Base-by-base conservation (phyloP, 2,113 vertebrate species). In the Triplophysa dalaica region DNA sequence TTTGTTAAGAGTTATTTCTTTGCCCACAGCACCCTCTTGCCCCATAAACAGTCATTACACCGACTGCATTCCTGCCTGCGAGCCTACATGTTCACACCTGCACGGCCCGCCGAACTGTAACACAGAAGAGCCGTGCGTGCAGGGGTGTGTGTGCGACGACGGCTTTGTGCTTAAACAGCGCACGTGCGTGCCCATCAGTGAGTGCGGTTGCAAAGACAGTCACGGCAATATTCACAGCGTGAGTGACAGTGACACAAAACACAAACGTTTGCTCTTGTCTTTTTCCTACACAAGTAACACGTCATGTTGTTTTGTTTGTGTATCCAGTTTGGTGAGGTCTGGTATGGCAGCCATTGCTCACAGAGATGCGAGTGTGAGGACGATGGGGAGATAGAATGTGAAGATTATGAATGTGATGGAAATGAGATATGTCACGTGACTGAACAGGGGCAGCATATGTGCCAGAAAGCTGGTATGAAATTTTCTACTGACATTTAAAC, bases 201-300 rank as follows among this genome's bases (percentile, higher is more conserved):
- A 87, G 2, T 96, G 95, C 33, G 94, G 94, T 67, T 96, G 95
- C 78, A 87, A 89, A 22, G 94, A 94, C 48, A 82, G 86, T n/a
- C 83, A 91, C 24, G 89, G 94, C 81, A 87, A 84, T 56, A 93
- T 88, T 81, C 83, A 93, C 85, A 82, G 85, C 0, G 95, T 95
- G 87, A 91, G 93, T 89, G 6, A 62, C 10, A 2, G 19, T 10
- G 22, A 7, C 24, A 5, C 9, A 29, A 29, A 67, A n/a, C 11
- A 4, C 13, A 73, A 5, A 58, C 0, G 1, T 58, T n/a, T 58
- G 8, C 19, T 21, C 54, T 58, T 58, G 19, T 58, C 8, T 10
- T 58, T 16, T 19, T n/a, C 19, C 5, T 10, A 2, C 16, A 58
- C 8, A 10, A 21, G n/a, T 21, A 58, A 19, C n/a, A n/a, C 6